Base-by-base conservation (phyloP, 1,140 invertebrate genomes). In the Achroia grisella region DNA sequence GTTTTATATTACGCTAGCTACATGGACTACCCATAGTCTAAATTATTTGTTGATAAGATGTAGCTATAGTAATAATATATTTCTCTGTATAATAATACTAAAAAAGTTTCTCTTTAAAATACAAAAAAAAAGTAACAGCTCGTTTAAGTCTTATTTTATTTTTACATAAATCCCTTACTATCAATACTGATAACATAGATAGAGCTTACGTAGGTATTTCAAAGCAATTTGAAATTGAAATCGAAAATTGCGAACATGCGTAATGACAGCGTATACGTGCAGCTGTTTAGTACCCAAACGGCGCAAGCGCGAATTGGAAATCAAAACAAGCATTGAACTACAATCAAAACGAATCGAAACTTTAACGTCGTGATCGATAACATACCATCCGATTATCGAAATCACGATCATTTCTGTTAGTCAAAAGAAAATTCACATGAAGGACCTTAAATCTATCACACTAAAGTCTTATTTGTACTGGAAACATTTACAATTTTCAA, bases 231-330 rank as follows among this genome's bases (percentile, higher is more conserved):
- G 15, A 57, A 69, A 74, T 69, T 62, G 68, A 71, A 72, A 74
- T 62, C 62, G 62, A 71, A 74, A 73, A 80, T 73, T 71, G 63
- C 69, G 54, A 58, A 48, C 51, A 56, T 39, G 44, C 32, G 65
- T 62, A 71, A 77, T 62, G 67, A 63, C 62, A 66, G 60, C 50
- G 43, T 33, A 54, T 84, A 84, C 80, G 80, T 84, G 80, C 75
- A 51, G 74, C 80, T 81, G 76, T 84, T 84, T 84, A 84, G 70
- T 76, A 58, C 64, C 56, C 67, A 76, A 78, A 77, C 71, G 64
- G 61, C 57, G 80, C 72, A 74, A 73, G 80, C 76, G 76, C 72
- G 79, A 84, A 84, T 81, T 84, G 74, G 77, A 81, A 80, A 84
- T 84, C 80, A 84, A 84, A 84, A 84, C 80, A 84, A 76, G 65